Evolutionary conservation across 30 jellyfish, hydroid and myxozoan genomes (phyloP).

Genomic region (Aurelia sp.): DNA sequence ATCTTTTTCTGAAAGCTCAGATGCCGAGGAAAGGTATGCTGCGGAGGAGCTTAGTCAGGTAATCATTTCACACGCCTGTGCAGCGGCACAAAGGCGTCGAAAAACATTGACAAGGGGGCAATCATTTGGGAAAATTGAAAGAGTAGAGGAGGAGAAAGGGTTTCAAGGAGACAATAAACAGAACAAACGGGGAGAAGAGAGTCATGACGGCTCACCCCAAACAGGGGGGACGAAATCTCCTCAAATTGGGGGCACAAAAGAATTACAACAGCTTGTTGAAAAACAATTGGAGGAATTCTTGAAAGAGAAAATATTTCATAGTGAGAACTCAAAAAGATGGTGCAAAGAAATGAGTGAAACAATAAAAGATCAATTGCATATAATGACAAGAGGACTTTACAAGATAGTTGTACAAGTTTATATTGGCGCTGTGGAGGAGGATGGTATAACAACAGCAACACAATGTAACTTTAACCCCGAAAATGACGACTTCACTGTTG

Average conservation of each 20-base stretch:
- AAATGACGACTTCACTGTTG: slow-evolving; percentile 66
- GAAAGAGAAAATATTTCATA: neutral
- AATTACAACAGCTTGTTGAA: neutral
- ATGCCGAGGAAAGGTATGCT: slow-evolving; percentile 29
- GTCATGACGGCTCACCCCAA: neutral
- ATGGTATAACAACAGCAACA: slow-evolving; percentile 78
- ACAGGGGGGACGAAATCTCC: too few relatives aligned
- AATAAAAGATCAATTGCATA: slow-evolving; percentile 17
- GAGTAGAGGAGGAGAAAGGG: neutral
- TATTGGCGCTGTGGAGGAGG: slow-evolving; percentile 81
- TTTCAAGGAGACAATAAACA: neutral
- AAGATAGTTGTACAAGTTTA: slow-evolving; percentile 81
- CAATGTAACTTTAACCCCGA: slow-evolving; percentile 61
- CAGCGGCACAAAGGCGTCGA: slow-evolving; percentile 38
- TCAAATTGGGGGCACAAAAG: neutral
- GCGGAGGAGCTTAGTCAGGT: slow-evolving; percentile 15
- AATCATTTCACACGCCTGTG: slow-evolving; percentile 26
- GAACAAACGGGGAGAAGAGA: neutral
- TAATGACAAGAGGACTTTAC: slow-evolving; percentile 58
- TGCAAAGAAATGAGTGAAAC: slow-evolving; percentile 3
- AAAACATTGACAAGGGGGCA: slow-evolving; percentile 3
- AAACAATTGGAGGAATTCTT: neutral
- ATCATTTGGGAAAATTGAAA: neutral
- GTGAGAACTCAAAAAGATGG: neutral
- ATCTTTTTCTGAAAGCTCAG: slow-evolving; percentile 49